Evolutionary conservation across 2,888 invertebrate species (phyloP), one percentile per base, ranked within the genome.

Genomic region (Spatulosminthurus flaviceps): DNA sequence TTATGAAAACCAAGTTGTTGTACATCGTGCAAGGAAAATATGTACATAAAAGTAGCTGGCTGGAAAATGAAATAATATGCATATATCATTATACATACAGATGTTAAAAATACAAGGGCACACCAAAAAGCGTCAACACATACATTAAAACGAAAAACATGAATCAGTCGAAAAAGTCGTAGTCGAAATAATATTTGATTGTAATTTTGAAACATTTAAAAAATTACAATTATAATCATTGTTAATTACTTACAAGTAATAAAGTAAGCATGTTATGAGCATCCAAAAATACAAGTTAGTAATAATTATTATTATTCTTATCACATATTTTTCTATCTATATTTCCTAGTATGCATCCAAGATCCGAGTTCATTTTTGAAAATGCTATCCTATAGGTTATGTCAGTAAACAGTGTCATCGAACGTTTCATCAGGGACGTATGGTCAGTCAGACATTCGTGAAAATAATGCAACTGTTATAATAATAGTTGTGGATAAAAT

Each of bases 141-240:
- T n/a, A 24, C 24, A 60, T 26, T 2, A 22, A 22, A 64, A 70
- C 21, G 41, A 1, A 41, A 21, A 70, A 41, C 13, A 70, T 70
- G 42, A 70, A 41, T 16, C 41, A 29, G 70, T 41, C 41, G 42
- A 26, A n/a, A n/a, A n/a, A 64, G 41, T 70, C 70, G 70, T 70
- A 70, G 70, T 70, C 70, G 70, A 70, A 70, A 42, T 22, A 64
- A 64, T 64, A 64, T 64, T 64, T 64, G 64, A 64, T 70, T 70
- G 70, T 70, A 70, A 70, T 70, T 70, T 70, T 70, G 19, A 70
- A 64, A 42, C 41, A 70, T 70, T 70, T 7, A 70, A 70, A 70
- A 70, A 70, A n/a, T 70, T 70, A 70, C 70, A 28, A 24, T 69
- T n/a, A 22, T 13, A 70, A 70, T 70, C n/a, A 42, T 70, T 70